Conservation (phyloP, 2,797 vertebrate species). For the Heteromormyrus szaboi region DNA sequence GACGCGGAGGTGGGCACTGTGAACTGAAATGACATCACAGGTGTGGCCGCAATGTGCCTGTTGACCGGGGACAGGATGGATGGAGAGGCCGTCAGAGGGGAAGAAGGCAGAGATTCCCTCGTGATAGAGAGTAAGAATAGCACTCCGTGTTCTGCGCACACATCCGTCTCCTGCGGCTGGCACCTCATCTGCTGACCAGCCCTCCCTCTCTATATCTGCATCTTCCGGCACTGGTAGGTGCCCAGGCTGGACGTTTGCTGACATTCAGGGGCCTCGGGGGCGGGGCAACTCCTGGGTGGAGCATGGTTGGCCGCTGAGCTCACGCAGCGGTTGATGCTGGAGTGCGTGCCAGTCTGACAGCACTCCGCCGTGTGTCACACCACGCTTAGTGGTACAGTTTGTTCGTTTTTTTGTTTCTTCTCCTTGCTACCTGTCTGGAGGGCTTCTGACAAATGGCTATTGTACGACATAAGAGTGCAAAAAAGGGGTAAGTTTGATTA, state of each 20-base stretch:
- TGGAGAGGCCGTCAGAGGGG: conserved; percentile 73
- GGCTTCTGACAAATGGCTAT: not conserved
- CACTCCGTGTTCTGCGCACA: conserved; percentile 59
- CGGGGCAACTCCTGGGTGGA: not conserved
- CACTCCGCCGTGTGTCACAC: not conserved
- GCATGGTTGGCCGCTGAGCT: not conserved
- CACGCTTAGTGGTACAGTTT: not conserved
- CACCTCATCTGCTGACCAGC: conserved; percentile 33
- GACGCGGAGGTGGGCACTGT: conserved; percentile 20
- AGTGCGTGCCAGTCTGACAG: not conserved
- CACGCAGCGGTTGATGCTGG: not conserved
- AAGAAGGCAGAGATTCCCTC: conserved; percentile 68
- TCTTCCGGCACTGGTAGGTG: not conserved
- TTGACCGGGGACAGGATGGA: conserved; percentile 66
- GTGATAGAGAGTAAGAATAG: conserved; percentile 83
- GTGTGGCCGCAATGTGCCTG: conserved; percentile 66
- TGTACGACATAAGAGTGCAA: not conserved
- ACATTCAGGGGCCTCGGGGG: not conserved
- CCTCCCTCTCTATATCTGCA: not conserved
- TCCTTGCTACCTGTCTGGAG: not conserved
- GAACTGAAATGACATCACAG: conserved; percentile 70
- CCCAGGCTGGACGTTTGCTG: not conserved
- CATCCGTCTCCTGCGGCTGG: conserved; percentile 50
- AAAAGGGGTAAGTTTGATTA: not conserved
- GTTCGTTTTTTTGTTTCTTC: not conserved